Conservation (phyloP, 2,888 invertebrate species). For the Antheraea yamamai region DNA sequence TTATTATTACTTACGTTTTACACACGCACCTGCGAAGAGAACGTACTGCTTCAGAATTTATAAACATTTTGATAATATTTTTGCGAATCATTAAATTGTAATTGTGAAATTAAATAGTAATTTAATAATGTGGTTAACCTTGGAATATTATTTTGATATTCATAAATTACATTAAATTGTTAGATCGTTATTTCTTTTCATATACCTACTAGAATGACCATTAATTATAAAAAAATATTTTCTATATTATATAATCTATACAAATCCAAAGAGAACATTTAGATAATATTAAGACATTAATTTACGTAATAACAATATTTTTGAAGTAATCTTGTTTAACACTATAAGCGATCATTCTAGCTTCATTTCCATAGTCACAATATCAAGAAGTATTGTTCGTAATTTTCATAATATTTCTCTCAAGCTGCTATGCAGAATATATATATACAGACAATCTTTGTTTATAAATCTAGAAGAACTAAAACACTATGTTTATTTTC, state of each 20-base stretch:
- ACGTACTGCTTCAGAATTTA: background rate
- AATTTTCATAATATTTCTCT: background rate
- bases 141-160: background rate
- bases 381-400: background rate
- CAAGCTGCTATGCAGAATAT: background rate
- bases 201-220: background rate
- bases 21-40: slow-evolving; percentile 20
- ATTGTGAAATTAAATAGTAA: background rate
- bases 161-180: background rate
- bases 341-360: background rate
- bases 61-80: background rate
- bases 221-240: background rate
- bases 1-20: slow-evolving; percentile 41
- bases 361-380: background rate
- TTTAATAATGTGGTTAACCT: background rate
- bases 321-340: background rate
- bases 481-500: too few species aligned
- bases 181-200: background rate
- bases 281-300: background rate
- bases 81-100: background rate
- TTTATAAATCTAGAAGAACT: too few species aligned
- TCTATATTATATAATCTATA: background rate
- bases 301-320: background rate
- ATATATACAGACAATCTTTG: background rate
- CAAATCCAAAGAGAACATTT: background rate